Evolutionary conservation across 1,140 invertebrate species (phyloP), one percentile per base, ranked within the genome.

Genomic region (Batillaria attramentaria): DNA sequence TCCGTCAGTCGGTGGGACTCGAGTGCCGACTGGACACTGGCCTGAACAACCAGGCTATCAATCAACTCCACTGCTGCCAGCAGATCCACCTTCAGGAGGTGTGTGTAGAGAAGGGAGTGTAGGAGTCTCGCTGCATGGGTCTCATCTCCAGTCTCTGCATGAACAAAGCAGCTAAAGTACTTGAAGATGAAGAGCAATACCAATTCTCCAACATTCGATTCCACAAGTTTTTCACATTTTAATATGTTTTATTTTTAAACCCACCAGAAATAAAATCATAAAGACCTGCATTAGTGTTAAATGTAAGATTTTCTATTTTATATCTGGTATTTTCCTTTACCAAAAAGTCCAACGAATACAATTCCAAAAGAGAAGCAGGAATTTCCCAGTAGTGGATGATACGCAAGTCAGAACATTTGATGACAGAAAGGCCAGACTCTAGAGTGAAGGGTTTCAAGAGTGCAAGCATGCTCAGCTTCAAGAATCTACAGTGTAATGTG

Each of bases 71-170:
- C 72, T 13, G 86, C 86, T 54, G 84, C 66, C 37, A 69, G 70
- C 2, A 90, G 79, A 20, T 90, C 84, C 62, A 85, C 86, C 10
- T 83, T 84, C 41, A 86, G 72, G 2, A 90, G 80, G 74, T 86
- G 87, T 0, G 89, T 88, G 82, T 89, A 90, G 35, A 90, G 83
- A 6, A 89, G 84, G n/a, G 89, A 85, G 68, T 89, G 89, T 10
- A 88, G 77, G 57, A 88, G 76, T 41, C 72, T 78, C 39, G 81
- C 81, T 37, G 85, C 84, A 75, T 80, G 77, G 35, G 76, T 78
- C 28, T 69, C 50, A 35, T 78, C 78, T 18, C 76, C 75, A 41
- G 60, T 33, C 68, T 77, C 80, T 84, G 79, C 43, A 62, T 62
- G n/a, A 18, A 62, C 10, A 62, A 43, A 62, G 42, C n/a, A 72